phyloP scores from a whole-genome alignment of 2,113 vertebrate species.

The Bos indicus region DNA sequence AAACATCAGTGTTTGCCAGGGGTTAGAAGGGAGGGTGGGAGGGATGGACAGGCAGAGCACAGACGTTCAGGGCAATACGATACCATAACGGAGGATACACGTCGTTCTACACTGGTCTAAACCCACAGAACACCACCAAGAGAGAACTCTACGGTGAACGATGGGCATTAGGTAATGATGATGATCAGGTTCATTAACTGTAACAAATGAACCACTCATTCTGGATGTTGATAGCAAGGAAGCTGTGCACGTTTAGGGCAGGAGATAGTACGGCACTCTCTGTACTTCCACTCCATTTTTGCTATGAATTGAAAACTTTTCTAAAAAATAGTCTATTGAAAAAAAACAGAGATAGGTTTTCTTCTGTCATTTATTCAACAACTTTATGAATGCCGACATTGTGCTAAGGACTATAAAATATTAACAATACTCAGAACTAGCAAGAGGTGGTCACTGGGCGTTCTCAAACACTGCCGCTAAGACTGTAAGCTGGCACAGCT shows the following conservation, averaged over 20 bases:
- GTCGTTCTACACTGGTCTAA: not conserved
- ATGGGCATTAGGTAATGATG: not conserved
- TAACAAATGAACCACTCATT: not conserved
- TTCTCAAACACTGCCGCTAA: constrained; percentile 17
- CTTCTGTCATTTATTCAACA: constrained; percentile 16
- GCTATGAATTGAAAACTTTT: not conserved
- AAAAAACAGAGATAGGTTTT: not conserved
- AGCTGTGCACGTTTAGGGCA: not conserved
- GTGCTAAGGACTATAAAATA: constrained; percentile 8
- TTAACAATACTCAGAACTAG: not conserved
- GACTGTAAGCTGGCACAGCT: not conserved
- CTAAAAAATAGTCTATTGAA: not conserved
- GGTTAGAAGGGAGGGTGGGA: not conserved
- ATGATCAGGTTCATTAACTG: not conserved
- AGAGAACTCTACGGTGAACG: not conserved
- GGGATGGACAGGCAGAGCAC: not conserved
- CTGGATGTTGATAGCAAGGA: not conserved
- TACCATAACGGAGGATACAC: not conserved
- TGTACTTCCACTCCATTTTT: constrained; percentile 11
- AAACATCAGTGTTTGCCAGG: not conserved
- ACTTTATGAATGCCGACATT: not conserved
- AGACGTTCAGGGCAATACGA: not conserved
- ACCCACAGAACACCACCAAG: not conserved
- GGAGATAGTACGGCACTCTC: not conserved
- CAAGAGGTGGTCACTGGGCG: not conserved